phyloP scores from a whole-genome alignment of 1,140 invertebrate species.

The Trinorchestia longiramus region DNA sequence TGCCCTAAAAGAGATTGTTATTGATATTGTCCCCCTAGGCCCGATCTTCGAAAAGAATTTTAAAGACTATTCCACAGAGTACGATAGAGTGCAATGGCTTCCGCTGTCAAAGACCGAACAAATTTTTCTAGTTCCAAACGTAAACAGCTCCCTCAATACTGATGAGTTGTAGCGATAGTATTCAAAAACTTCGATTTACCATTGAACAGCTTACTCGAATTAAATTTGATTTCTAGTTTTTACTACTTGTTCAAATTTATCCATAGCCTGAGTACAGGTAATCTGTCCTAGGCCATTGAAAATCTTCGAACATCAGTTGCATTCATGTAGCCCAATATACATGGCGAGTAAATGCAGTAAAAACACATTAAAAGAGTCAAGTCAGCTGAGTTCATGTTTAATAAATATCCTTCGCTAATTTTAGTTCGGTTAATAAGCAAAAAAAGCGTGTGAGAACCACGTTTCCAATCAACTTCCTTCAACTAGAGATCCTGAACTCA shows the following conservation, averaged over 20 bases:
- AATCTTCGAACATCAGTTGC: not conserved
- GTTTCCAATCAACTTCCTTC: not conserved
- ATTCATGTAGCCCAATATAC: not conserved
- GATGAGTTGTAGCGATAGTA: not conserved
- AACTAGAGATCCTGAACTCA: not conserved
- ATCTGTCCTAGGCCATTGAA: not conserved
- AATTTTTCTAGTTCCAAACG: not conserved
- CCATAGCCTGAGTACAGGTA: not conserved
- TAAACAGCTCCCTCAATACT: not conserved
- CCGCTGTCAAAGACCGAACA: not conserved
- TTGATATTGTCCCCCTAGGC: conserved; percentile 21
- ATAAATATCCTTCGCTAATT: not conserved
- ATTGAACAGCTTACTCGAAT: not conserved
- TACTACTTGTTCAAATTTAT: not conserved
- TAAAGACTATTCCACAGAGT: conserved; percentile 13
- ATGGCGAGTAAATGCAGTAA: not conserved
- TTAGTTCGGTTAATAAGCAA: not conserved
- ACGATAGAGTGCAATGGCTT: conserved; percentile 6
- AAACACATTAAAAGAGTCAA: not conserved
- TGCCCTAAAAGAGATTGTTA: conserved; percentile 51
- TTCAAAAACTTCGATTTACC: not conserved
- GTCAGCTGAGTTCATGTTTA: not conserved
- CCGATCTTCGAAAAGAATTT: conserved; percentile 38
- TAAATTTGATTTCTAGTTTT: not conserved
- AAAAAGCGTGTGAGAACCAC: not conserved